A percentile compares a stretch with the other conserved stretches of the same genome.
phyloP scores from a whole-genome alignment of 2,888 invertebrate species.

The Eristalis intricaria region DNA sequence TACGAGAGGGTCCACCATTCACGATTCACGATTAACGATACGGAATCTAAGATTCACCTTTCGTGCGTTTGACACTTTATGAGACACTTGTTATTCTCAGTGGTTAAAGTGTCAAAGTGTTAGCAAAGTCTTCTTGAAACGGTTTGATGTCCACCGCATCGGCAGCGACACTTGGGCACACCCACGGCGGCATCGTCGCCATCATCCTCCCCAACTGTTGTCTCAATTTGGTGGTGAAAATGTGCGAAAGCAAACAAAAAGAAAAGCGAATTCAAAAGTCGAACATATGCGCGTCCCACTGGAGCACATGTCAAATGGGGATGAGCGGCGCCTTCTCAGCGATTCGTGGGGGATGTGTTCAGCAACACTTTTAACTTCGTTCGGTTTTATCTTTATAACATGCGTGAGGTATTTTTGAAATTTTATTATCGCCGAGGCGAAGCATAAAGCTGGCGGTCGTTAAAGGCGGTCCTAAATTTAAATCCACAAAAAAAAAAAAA shows the following conservation, averaged over 20 bases:
- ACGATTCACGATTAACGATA: background rate
- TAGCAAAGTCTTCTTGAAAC: background rate
- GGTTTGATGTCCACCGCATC: too few relatives aligned
- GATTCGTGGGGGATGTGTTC: background rate
- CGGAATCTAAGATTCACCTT: too few relatives aligned
- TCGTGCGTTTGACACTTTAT: too few relatives aligned
- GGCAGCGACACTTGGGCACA: too few relatives aligned
- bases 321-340: background rate
- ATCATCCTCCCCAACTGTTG: background rate
- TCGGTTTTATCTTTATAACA: background rate
- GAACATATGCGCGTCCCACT: background rate
- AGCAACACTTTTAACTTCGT: background rate
- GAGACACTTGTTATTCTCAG: background rate
- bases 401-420: conserved; percentile 15
- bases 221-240: background rate
- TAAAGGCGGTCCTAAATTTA: conserved; percentile 5
- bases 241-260: background rate
- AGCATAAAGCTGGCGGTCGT: conserved; percentile 26
- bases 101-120: background rate
- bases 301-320: background rate
- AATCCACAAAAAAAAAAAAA: background rate
- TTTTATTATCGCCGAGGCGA: conserved; percentile 24
- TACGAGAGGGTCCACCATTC: background rate
- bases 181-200: too few relatives aligned
- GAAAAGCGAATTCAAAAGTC: background rate